A percentile compares a stretch with the other conserved stretches of the same genome.
Evolutionary conservation across 2,113 vertebrate genomes (phyloP).

Genomic region (Azemiops feae): DNA sequence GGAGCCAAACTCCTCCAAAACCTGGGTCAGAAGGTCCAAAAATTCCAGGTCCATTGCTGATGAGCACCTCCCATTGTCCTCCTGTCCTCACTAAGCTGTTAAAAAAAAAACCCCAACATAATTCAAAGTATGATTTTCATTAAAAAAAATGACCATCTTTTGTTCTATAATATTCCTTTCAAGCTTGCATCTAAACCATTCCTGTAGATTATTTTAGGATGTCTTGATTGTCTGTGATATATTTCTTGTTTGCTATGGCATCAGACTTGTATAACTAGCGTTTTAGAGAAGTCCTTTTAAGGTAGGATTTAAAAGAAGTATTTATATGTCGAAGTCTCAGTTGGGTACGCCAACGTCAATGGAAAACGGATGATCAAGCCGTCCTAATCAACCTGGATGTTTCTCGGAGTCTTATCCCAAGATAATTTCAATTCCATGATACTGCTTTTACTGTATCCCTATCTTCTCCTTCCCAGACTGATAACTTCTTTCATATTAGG

Average conservation of each 20-base stretch:
- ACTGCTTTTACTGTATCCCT: background rate
- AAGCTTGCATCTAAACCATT: background rate
- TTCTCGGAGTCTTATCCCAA: background rate
- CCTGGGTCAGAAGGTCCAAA: background rate
- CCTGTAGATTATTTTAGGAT: background rate
- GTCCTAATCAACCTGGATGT: background rate
- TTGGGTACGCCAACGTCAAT: background rate
- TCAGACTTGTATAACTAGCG: background rate
- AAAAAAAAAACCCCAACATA: background rate
- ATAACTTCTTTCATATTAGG: background rate
- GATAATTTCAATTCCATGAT: background rate
- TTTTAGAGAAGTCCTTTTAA: background rate
- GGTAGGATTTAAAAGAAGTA: background rate
- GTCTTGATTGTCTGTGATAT: background rate
- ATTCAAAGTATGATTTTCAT: background rate
- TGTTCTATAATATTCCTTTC: background rate
- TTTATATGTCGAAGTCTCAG: background rate
- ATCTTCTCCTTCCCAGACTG: background rate
- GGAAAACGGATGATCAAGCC: background rate
- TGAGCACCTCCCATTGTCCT: background rate
- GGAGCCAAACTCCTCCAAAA: background rate
- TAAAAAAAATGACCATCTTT: background rate
- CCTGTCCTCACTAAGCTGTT: background rate
- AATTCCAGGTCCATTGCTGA: background rate
- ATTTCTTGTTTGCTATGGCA: background rate